Evolutionary conservation across 1,140 invertebrate species (phyloP), one percentile per base, ranked within the genome.

Genomic region (Zelostemma sp.): DNA sequence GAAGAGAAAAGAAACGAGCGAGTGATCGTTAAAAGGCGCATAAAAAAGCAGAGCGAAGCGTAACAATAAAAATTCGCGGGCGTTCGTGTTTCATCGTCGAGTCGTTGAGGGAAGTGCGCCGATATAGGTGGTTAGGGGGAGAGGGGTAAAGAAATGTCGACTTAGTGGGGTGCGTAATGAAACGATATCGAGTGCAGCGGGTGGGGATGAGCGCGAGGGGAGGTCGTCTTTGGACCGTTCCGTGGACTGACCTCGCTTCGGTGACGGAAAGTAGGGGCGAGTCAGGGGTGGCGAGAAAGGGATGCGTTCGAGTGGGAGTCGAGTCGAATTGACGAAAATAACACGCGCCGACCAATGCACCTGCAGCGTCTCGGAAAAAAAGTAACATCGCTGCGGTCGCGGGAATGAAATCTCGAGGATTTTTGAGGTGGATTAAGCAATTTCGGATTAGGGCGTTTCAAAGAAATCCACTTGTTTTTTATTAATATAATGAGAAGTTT

Each of bases 31-130:
- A 75, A 75, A 61, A 73, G 70, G 66, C 51, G 67, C 62, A 68
- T 73, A 73, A 75, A 75, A 75, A 67, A 69, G 66, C 66, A 66
- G 65, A 78, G 80, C 72, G 75, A 78, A 79, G 81, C 78, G 82
- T 77, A 80, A 84, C 81, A 82, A 83, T 85, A 85, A 85, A 85
- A 85, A 83, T 85, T 83, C 80, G 80, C 80, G 76, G 76, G 73
- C 78, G 77, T 81, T 81, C 80, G 79, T 81, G 80, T 81, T 81
- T 81, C 77, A 75, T 80, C 80, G 80, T 76, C 69, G 74, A 58
- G 76, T 74, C 73, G 78, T 66, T 74, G 63, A 54, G 56, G 58
- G 53, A 51, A 54, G 56, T 31, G 51, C 38, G 49, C 59, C 50
- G 38, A 38, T 38, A 47, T 14, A 47, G 40, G 17, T 25, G 43